phyloP scores from a whole-genome alignment of 2,888 invertebrate genomes.

The Mimumesa dahlbomi region DNA sequence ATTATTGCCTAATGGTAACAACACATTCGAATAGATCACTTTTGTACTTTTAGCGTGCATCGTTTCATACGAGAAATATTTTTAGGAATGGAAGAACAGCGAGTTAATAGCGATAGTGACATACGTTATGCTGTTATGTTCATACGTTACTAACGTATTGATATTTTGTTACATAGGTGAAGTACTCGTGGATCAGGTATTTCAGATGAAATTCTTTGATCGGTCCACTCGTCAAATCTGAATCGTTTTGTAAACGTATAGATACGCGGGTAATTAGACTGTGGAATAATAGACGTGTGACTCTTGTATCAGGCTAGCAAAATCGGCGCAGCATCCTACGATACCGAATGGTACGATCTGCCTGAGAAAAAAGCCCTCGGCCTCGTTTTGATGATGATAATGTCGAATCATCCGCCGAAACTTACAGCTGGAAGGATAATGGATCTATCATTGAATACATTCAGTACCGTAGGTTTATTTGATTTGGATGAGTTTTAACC shows the following conservation, averaged over 20 bases:
- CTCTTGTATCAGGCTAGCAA: constrained; percentile 47
- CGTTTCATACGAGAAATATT: no score
- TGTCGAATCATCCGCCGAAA: constrained; percentile 59
- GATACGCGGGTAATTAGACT: no score
- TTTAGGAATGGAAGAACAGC: constrained; percentile 59
- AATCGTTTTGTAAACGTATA: no score
- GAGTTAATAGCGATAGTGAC: constrained; percentile 47
- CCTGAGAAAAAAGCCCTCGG: constrained; percentile 33
- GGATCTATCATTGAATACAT: constrained; percentile 62
- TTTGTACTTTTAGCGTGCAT: no score
- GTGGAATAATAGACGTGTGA: no score
- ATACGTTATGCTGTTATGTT: constrained; percentile 39
- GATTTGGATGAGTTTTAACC: no score
- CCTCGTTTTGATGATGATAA: constrained; percentile 60
- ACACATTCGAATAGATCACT: no score
- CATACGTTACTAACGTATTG: constrained; percentile 50
- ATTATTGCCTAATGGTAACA: constrained; percentile 72
- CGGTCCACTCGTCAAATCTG: no score
- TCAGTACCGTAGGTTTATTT: constrained; percentile 49
- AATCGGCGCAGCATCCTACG: constrained; percentile 48
- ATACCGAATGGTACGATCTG: constrained; percentile 56
- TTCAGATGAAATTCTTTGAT: no score
- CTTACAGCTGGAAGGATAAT: constrained; percentile 70
- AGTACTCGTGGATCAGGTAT: constrained; percentile 60
- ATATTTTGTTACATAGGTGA: constrained; percentile 66